Conservation (phyloP, 2,797 vertebrate species). For the Rhodeus uyekii region DNA sequence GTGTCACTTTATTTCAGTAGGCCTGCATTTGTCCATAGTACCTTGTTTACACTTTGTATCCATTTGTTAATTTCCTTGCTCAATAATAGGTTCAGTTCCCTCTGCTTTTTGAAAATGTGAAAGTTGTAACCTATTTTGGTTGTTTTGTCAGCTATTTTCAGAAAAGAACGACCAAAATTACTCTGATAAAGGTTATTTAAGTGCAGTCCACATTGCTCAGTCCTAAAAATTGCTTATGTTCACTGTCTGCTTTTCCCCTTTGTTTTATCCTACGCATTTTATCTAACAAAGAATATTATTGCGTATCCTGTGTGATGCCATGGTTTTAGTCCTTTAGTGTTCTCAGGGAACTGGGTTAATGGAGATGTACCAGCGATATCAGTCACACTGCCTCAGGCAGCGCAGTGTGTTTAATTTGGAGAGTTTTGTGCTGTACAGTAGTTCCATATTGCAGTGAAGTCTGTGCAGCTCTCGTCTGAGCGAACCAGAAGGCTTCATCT, state of each 20-base stretch:
- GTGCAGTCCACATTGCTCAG: not conserved
- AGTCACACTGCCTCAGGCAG: constrained; percentile 41
- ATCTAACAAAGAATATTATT: constrained; percentile 24
- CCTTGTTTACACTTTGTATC: constrained; percentile 53
- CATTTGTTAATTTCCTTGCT: constrained; percentile 34
- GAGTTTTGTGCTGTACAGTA: constrained; percentile 36
- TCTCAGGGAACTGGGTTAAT: constrained; percentile 75
- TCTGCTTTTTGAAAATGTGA: constrained; percentile 51
- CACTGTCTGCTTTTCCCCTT: not conserved
- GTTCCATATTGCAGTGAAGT: constrained; percentile 24
- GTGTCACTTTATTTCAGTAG: constrained; percentile 56
- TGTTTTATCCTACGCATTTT: constrained; percentile 14
- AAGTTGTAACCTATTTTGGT: constrained; percentile 21
- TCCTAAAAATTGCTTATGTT: not conserved
- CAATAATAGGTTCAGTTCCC: constrained; percentile 37
- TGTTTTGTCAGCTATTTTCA: not conserved
- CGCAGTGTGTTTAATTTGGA: constrained; percentile 32
- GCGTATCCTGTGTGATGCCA: constrained; percentile 63
- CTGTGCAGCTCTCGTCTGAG: constrained; percentile 40
- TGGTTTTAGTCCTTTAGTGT: constrained; percentile 70
- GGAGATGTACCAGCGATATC: constrained; percentile 41
- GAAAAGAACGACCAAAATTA: not conserved
- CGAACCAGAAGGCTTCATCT: constrained; percentile 31
- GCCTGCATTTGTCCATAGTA: constrained; percentile 49
- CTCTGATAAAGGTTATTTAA: not conserved